Percentiles rank a stretch among this genome's conserved stretches.
phyloP scores from a whole-genome alignment of 1,140 invertebrate genomes.

The Atta texana region DNA sequence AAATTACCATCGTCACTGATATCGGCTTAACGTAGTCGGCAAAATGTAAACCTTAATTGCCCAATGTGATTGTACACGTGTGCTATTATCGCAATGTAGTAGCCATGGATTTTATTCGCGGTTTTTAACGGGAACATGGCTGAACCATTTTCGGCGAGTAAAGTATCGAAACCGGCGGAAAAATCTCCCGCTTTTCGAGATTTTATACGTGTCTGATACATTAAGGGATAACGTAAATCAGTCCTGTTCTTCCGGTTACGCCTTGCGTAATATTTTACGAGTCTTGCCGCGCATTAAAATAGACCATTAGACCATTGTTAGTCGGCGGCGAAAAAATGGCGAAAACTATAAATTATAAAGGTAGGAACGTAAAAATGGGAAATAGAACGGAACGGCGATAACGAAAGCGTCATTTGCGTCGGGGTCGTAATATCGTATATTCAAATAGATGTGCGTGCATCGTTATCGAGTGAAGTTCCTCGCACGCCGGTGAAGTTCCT shows the following conservation, averaged over 20 bases:
- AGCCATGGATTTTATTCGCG: constrained; percentile 14
- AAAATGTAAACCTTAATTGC: constrained; percentile 69
- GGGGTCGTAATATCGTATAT: constrained; percentile 2
- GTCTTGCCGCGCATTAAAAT: constrained; percentile 15
- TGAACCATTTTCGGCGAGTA: neutral
- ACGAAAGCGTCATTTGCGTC: constrained; percentile 2
- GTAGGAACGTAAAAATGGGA: constrained; percentile 3
- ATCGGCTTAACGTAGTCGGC: constrained; percentile 37
- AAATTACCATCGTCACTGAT: constrained; percentile 43
- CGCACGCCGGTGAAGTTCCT: constrained; percentile 37
- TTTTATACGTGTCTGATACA: constrained; percentile 3
- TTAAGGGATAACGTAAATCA: constrained; percentile 24
- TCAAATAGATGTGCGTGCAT: constrained; percentile 23
- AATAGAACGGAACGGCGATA: constrained; percentile 20
- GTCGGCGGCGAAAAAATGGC: neutral
- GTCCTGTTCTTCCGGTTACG: neutral
- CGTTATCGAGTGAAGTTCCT: constrained; percentile 36
- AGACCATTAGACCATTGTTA: constrained; percentile 26
- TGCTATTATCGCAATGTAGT: constrained; percentile 38
- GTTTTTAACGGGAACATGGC: constrained; percentile 1
- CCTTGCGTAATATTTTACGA: constrained; percentile 29
- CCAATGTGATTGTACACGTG: constrained; percentile 57
- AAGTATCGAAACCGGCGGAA: constrained; percentile 19
- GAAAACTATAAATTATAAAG: constrained; percentile 28
- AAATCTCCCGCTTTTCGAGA: constrained; percentile 9